Evolutionary conservation across 2,113 vertebrate species (phyloP).

Genomic region (Prochilodus magdalenae): DNA sequence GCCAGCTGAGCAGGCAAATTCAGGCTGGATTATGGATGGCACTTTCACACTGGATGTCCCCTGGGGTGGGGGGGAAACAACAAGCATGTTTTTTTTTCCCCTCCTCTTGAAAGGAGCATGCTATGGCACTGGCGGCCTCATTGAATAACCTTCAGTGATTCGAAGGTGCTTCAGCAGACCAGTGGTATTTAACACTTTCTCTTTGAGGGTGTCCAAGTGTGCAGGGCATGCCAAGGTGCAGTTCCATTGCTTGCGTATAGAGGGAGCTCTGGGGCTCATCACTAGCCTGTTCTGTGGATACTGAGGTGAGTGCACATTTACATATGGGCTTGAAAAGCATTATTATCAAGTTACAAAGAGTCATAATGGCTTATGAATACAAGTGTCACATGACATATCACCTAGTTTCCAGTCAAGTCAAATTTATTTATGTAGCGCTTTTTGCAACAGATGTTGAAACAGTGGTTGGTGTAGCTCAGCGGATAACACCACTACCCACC

Average conservation of each 20-base stretch:
- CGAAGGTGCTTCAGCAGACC: conserved; percentile 17
- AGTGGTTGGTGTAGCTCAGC: too few relatives aligned
- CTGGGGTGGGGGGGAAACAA: conserved; percentile 7
- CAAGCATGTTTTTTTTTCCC: conserved; percentile 17
- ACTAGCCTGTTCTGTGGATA: not conserved
- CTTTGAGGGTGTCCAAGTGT: conserved; percentile 44
- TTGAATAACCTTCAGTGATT: conserved; percentile 38
- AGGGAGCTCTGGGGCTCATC: conserved; percentile 59
- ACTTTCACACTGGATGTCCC: not conserved
- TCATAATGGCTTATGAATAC: too few relatives aligned
- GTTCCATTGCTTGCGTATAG: conserved; percentile 49
- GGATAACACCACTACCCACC: too few relatives aligned
- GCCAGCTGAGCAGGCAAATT: conserved; percentile 36
- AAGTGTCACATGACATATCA: too few relatives aligned
- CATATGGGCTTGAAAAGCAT: too few relatives aligned
- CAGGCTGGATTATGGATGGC: conserved; percentile 21
- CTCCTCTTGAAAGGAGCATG: conserved; percentile 24
- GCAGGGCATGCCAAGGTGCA: conserved; percentile 35
- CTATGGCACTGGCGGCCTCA: conserved; percentile 10
- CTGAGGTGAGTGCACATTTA: not conserved
- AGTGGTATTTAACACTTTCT: conserved; percentile 8
- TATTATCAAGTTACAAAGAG: too few relatives aligned
- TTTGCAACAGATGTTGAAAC: too few relatives aligned
- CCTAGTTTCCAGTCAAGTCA: too few relatives aligned
- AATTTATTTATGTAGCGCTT: too few relatives aligned